Evolutionary conservation across 2,888 invertebrate genomes (phyloP), one percentile per base, ranked within the genome.

Genomic region (Meiosimyza platycephala): DNA sequence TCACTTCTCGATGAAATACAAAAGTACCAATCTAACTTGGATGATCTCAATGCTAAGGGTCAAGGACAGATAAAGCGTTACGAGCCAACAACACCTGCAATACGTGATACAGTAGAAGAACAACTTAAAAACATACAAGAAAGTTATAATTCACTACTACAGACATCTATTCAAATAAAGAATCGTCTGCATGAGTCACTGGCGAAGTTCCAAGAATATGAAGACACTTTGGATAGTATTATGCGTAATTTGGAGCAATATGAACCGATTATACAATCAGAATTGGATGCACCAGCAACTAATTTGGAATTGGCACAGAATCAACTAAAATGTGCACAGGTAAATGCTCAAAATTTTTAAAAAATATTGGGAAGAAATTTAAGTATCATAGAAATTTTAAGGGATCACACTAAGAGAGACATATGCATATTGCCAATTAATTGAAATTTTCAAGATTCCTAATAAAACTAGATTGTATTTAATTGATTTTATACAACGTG

Each of bases 171-270:
- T 60, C 97, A 98, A 87, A 98, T 98, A 75, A 94, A 95, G 85
- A 93, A 93, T 78, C 92, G 97, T 52, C 88, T 98, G 50, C 90
- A 93, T 50, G 97, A 98, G 83, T 96, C 97, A 0, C 87, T 97
- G 75, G 92, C 93, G 47, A 97, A 97, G 85, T 98, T 98, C 89
- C 93, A 95, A 84, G 95, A 96, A 83, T 98, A 98, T 82, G 97
- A 97, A 86, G 94, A 95, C 75, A 95, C 95, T 0, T 87, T 98
- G 74, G 94, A 94, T 81, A 94, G 93, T 79, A 96, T 97, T 69
- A 90, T 94, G 90, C 90, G 89, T 62, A 95, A 95, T 84, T 88
- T 97, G 81, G 94, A 95, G 79, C 90, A 90, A 57, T 94, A 93
- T 80, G 95, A 96, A 80, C 93, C 93, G 0, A 90, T 93, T 57